Percentiles rank a stretch among this genome's conserved stretches.
Conservation (phyloP, 2,113 vertebrate genomes). For the Cervus canadensis region DNA sequence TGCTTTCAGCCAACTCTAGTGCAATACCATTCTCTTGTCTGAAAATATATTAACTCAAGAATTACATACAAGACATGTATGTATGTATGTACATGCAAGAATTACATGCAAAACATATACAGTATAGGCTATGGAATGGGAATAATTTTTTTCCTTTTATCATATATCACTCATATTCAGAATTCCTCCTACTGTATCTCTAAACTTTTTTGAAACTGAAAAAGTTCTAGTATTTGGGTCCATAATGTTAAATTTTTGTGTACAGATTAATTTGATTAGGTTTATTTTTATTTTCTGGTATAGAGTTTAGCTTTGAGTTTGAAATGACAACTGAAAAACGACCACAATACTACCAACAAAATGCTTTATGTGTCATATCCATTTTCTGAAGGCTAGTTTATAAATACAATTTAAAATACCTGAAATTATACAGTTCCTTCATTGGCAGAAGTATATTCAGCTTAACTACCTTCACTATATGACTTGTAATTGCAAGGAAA, state of each 20-base stretch:
- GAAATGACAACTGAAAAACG: neutral
- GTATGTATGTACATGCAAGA: neutral
- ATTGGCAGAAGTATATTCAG: neutral
- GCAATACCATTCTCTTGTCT: neutral
- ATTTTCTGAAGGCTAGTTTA: neutral
- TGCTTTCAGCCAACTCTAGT: neutral
- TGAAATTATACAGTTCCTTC: neutral
- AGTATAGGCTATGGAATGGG: neutral
- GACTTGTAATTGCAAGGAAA: conserved; percentile 10
- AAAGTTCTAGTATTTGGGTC: neutral
- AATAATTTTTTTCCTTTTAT: neutral
- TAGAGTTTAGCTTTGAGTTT: neutral
- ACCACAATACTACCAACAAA: neutral
- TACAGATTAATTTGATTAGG: neutral
- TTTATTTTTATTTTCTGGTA: neutral
- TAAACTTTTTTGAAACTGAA: neutral
- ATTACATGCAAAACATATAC: neutral
- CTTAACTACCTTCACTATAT: neutral
- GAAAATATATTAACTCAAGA: neutral
- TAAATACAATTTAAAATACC: neutral
- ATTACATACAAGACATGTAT: neutral
- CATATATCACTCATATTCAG: neutral
- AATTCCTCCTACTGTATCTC: neutral
- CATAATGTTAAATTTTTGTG: neutral
- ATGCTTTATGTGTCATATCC: neutral